These are phyloP conservation scores for Equus przewalskii DNA, from an alignment of 2,113 vertebrate species.

Conservation along the genomic window DNA sequence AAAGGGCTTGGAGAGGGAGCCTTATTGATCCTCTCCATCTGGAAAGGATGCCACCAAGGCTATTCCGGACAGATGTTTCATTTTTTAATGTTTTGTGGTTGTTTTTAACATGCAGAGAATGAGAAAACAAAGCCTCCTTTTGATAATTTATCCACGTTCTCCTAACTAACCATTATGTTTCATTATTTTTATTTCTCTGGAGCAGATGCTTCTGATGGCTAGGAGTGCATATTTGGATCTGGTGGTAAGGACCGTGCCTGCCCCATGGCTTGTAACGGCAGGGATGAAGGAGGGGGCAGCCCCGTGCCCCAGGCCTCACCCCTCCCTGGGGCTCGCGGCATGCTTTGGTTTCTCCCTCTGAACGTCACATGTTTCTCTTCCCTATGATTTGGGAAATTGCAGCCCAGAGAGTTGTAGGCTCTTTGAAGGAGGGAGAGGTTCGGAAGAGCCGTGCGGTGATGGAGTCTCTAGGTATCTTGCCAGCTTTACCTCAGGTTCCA, in stretches of 20 bases:
- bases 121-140: neutral
- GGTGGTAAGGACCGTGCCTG: neutral
- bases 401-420: neutral
- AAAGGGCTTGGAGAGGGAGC: neutral
- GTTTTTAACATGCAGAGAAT: neutral
- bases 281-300: neutral
- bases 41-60: neutral
- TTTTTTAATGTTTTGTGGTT: neutral
- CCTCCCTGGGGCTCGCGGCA: neutral
- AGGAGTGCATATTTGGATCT: neutral
- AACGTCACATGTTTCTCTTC: neutral
- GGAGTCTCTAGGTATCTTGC: neutral
- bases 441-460: neutral
- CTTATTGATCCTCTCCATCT: neutral
- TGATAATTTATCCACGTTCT: neutral
- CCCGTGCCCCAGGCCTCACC: neutral
- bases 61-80: neutral
- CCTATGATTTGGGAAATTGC: neutral
- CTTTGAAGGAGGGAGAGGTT: constrained; percentile 37
- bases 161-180: neutral
- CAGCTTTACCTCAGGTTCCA: neutral
- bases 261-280: neutral
- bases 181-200: constrained; percentile 24
- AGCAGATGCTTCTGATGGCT: neutral
- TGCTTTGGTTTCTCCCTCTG: neutral